A percentile compares a stretch with the other conserved stretches of the same genome.
These are phyloP conservation scores for Eupelmus urozonus DNA, from an alignment of 2,888 invertebrate species.

Conservation along the genomic window DNA sequence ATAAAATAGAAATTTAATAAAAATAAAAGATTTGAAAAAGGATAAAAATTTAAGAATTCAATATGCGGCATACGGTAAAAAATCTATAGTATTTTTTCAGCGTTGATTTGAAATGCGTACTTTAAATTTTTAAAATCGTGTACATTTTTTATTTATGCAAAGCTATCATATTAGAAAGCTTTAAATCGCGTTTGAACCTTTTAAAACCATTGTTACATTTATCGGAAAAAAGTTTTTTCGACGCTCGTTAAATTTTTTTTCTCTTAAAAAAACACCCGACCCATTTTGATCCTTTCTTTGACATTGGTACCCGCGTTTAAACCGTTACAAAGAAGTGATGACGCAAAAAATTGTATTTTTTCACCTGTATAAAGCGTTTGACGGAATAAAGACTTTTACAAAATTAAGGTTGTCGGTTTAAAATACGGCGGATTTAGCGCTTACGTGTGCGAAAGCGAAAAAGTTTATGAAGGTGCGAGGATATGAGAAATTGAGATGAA, in stretches of 20 bases:
- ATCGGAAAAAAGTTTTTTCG: background rate
- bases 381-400: slow-evolving; percentile 19
- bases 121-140: too few species aligned
- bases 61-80: too few species aligned
- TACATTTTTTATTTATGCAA: too few species aligned
- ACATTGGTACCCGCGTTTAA: background rate
- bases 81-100: too few species aligned
- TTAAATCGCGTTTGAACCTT: background rate
- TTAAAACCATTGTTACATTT: background rate
- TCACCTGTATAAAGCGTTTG: too few species aligned
- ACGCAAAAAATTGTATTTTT: background rate
- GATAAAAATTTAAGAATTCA: too few species aligned
- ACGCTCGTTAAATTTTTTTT: background rate
- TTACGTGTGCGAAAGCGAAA: background rate
- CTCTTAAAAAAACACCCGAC: background rate
- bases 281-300: background rate
- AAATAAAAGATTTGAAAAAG: too few species aligned
- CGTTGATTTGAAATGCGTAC: too few species aligned
- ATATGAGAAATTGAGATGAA: slow-evolving; percentile 31
- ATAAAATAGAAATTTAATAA: too few species aligned
- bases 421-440: slow-evolving; percentile 11
- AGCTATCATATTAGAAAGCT: background rate
- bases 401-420: slow-evolving; percentile 21
- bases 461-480: slow-evolving; percentile 29
- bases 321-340: background rate